Evolutionary conservation across 2,888 invertebrate species (phyloP).

Genomic region (Callyntrura sp.): DNA sequence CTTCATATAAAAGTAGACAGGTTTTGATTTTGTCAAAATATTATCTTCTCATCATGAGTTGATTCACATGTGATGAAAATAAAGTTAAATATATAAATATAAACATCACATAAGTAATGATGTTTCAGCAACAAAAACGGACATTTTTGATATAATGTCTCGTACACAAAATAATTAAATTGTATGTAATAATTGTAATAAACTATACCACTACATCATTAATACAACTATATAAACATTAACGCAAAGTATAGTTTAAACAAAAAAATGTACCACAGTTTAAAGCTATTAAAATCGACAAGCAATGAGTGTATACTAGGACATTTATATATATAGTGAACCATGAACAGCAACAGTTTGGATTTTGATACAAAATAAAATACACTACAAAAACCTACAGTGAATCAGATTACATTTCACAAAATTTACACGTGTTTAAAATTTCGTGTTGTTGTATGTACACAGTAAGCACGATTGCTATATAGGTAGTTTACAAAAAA

Average conservation of each 20-base stretch:
- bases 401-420: not conserved
- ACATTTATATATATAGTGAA: slow-evolving; percentile 49
- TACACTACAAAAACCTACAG: not conserved
- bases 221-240: too few relatives aligned
- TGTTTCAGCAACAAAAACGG: slow-evolving; percentile 50
- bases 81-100: slow-evolving; percentile 45
- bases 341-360: slow-evolving; percentile 41
- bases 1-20: slow-evolving; percentile 42
- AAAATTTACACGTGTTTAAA: not conserved
- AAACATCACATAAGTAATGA: slow-evolving; percentile 53
- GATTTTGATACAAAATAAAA: slow-evolving; percentile 53
- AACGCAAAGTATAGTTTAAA: slow-evolving; percentile 23
- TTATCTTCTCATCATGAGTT: slow-evolving; percentile 29
- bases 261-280: slow-evolving; percentile 32
- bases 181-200: too few relatives aligned
- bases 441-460: not conserved
- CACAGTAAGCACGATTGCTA: not conserved
- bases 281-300: slow-evolving; percentile 74
- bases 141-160: not conserved
- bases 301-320: slow-evolving; percentile 66
- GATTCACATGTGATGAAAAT: slow-evolving; percentile 12
- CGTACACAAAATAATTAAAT: not conserved
- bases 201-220: too few relatives aligned
- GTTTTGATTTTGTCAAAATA: slow-evolving; percentile 37
- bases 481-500: slow-evolving; percentile 20